Percentiles rank a stretch among this genome's conserved stretches.
Evolutionary conservation across 2,888 invertebrate genomes (phyloP).

Genomic region (Lepetodrilus schrolli): DNA sequence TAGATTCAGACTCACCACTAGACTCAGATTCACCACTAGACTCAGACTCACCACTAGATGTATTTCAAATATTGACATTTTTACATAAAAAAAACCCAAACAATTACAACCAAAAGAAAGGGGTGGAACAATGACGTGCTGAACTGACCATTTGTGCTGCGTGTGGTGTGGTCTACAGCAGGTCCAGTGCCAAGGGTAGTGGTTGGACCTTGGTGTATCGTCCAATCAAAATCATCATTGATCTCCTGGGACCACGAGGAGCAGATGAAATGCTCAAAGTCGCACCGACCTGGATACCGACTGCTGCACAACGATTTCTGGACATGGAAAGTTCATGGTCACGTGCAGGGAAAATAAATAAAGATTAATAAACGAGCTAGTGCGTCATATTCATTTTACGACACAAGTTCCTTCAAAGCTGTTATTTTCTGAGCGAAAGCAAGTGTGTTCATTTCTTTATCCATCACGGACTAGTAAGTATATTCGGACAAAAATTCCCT

Average conservation of each 20-base stretch:
- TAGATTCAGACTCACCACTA: background rate
- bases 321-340: too few relatives aligned
- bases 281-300: conserved; percentile 57
- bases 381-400: too few relatives aligned
- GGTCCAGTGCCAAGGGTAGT: conserved; percentile 61
- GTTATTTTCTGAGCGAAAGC: too few relatives aligned
- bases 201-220: conserved; percentile 61
- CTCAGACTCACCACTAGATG: background rate
- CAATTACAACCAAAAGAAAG: too few relatives aligned
- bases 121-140: too few relatives aligned
- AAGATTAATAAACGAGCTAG: too few relatives aligned
- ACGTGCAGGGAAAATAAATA: too few relatives aligned
- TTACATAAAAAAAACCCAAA: background rate
- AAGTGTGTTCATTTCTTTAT: too few relatives aligned
- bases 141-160: conserved; percentile 47
- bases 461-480: too few relatives aligned
- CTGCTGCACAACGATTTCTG: background rate
- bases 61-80: background rate
- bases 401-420: too few relatives aligned
- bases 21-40: background rate
- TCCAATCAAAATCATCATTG: conserved; percentile 64
- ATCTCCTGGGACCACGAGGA: conserved; percentile 78
- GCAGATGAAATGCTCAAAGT: conserved; percentile 65
- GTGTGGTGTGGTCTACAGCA: conserved; percentile 60
- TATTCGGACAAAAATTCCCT: too few relatives aligned